These are phyloP conservation scores for Brachionus koreanus DNA, from an alignment of 1,140 invertebrate species.

Conservation along the genomic window DNA sequence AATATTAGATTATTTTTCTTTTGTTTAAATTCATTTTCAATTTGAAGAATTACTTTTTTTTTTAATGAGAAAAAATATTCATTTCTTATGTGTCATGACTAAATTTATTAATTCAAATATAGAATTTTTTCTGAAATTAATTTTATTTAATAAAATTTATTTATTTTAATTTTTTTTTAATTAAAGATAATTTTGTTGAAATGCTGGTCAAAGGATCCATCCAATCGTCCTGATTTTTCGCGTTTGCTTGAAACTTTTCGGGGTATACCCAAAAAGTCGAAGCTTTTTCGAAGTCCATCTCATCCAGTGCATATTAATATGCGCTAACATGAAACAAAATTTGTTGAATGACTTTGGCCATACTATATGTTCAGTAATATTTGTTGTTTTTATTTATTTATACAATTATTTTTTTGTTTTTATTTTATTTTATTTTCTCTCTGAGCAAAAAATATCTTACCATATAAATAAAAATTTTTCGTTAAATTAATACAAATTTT, in stretches of 20 bases:
- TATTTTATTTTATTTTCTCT: too few species aligned
- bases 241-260: conserved; percentile 77
- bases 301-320: conserved; percentile 67
- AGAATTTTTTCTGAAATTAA: too few species aligned
- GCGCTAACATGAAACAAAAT: background rate
- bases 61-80: too few species aligned
- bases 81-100: too few species aligned
- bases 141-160: background rate
- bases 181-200: conserved; percentile 81
- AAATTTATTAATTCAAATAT: too few species aligned
- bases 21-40: too few species aligned
- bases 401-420: too few species aligned
- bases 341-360: background rate
- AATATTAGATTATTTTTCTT: too few species aligned
- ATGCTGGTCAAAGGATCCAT: conserved; percentile 83
- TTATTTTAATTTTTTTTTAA: conserved; percentile 57
- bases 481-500: too few species aligned
- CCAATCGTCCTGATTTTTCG: conserved; percentile 82
- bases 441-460: too few species aligned
- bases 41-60: too few species aligned
- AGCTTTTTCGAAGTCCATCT: conserved; percentile 88
- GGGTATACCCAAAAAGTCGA: conserved; percentile 80
- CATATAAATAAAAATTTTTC: too few species aligned
- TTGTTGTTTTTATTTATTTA: background rate
- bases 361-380: background rate